phyloP scores from a whole-genome alignment of 2,113 vertebrate species.

The Bubo blakistoni region DNA sequence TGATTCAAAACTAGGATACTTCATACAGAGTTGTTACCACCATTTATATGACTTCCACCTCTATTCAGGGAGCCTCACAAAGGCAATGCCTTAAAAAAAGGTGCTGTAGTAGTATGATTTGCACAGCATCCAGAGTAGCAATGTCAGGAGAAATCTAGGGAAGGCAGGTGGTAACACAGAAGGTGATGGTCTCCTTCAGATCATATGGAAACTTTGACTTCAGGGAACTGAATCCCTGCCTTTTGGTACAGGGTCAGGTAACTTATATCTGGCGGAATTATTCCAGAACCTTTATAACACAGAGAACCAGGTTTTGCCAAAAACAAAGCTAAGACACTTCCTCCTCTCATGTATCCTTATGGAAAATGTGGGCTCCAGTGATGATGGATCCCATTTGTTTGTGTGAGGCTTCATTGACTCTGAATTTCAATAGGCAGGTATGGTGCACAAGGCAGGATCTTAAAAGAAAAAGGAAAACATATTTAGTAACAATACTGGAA shows the following conservation, averaged over 20 bases:
- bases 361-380: not conserved
- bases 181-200: not conserved
- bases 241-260: not conserved
- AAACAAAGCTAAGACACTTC: not conserved
- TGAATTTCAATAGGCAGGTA: not conserved
- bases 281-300: not conserved
- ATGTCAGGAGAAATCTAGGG: not conserved
- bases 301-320: not conserved
- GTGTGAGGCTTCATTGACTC: not conserved
- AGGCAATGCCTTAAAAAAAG: not conserved
- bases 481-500: not conserved
- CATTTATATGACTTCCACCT: not conserved
- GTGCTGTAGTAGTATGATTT: not conserved
- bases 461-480: not conserved
- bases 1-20: not conserved
- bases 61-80: not conserved
- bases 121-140: not conserved
- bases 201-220: not conserved
- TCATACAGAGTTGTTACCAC: not conserved
- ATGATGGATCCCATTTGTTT: not conserved
- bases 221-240: not conserved
- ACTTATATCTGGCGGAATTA: not conserved
- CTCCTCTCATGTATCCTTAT: not conserved
- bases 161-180: not conserved
- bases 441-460: not conserved